phyloP scores from a whole-genome alignment of 2,113 vertebrate species.

The Brienomyrus brachyistius region DNA sequence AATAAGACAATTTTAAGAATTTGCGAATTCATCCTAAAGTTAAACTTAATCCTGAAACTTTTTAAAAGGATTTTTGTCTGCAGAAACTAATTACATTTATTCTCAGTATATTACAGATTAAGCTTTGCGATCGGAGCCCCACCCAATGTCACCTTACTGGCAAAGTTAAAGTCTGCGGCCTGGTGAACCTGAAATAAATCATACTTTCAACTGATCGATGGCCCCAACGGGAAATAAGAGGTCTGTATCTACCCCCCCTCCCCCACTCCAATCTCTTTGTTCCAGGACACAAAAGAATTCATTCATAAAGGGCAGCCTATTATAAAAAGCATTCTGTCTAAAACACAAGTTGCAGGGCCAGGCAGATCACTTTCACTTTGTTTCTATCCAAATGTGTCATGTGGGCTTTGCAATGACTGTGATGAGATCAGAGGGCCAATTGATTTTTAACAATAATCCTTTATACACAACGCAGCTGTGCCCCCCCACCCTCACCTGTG shows the following conservation, averaged over 20 bases:
- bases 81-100: constrained; percentile 1
- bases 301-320: background rate
- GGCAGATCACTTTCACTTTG: background rate
- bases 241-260: background rate
- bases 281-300: background rate
- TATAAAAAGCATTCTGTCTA: background rate
- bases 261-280: background rate
- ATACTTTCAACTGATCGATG: background rate
- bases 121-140: background rate
- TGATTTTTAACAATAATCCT: background rate
- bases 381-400: background rate
- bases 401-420: background rate
- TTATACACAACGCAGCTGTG: background rate
- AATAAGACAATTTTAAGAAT: background rate
- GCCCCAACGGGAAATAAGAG: background rate
- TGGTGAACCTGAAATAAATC: background rate
- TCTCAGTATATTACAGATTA: background rate
- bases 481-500: background rate
- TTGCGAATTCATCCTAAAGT: background rate
- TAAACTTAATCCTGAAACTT: background rate
- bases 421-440: background rate
- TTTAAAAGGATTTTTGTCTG: background rate
- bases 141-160: background rate
- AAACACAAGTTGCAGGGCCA: background rate
- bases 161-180: background rate